Evolutionary conservation across 2,888 invertebrate genomes (phyloP).

Genomic region (Teleiodes luculella): DNA sequence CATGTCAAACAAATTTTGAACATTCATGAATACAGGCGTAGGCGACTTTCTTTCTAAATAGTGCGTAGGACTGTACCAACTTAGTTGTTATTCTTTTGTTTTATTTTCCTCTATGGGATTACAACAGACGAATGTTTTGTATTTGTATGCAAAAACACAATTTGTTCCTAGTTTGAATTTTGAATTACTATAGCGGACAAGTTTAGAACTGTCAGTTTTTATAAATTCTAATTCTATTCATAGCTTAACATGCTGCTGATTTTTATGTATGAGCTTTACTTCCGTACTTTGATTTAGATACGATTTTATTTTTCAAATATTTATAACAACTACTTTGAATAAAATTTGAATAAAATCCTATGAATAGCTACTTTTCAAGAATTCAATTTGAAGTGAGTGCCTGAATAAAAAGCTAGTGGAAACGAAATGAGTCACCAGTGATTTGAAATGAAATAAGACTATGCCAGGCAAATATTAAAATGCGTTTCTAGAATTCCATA

Average conservation of each 20-base stretch:
- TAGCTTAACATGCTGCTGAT: too few relatives aligned
- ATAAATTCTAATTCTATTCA: too few relatives aligned
- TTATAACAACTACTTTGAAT: constrained; percentile 8
- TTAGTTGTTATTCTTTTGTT: constrained; percentile 62
- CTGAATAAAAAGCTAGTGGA: constrained; percentile 51
- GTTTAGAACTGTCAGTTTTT: constrained; percentile 34
- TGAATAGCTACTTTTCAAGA: constrained; percentile 35
- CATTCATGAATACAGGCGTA: constrained; percentile 39
- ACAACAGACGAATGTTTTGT: constrained; percentile 37
- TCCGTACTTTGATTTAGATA: too few relatives aligned
- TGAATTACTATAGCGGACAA: constrained; percentile 26
- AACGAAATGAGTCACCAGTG: constrained; percentile 63
- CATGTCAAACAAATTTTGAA: constrained; percentile 62
- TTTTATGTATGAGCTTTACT: too few relatives aligned
- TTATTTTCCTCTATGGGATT: constrained; percentile 43
- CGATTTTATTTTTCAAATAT: neutral
- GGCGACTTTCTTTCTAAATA: constrained; percentile 45
- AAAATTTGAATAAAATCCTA: constrained; percentile 35
- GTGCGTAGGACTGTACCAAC: constrained; percentile 51
- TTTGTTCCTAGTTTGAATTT: constrained; percentile 37
- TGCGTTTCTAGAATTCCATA: constrained; percentile 8
- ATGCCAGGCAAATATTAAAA: constrained; percentile 32
- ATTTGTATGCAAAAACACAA: constrained; percentile 59
- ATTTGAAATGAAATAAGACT: constrained; percentile 61
- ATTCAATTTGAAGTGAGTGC: constrained; percentile 42